Evolutionary conservation across 2,888 invertebrate species (phyloP).

Genomic region (Brenthis daphne): DNA sequence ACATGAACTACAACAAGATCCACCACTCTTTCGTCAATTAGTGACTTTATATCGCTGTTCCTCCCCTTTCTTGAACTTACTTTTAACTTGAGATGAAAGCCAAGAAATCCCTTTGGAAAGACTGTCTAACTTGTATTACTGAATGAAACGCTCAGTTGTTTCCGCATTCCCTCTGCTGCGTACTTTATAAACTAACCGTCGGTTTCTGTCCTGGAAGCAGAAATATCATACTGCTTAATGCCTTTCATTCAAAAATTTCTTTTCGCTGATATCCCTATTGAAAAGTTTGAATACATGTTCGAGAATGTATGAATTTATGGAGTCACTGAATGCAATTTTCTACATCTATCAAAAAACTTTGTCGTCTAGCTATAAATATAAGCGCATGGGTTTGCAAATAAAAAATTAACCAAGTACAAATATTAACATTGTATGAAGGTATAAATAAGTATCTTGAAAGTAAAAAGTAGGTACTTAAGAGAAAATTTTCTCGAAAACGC

Average conservation of each 20-base stretch:
- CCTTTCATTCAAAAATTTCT: constrained; percentile 16
- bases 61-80: constrained; percentile 43
- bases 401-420: no score
- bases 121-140: constrained; percentile 26
- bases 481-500: no score
- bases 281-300: constrained; percentile 10
- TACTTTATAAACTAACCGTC: constrained; percentile 13
- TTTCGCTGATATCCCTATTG: constrained; percentile 3
- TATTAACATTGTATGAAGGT: no score
- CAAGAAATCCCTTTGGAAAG: constrained; percentile 26
- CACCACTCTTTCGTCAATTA: constrained; percentile 58
- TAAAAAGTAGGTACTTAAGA: no score
- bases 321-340: constrained; percentile 34
- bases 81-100: constrained; percentile 17
- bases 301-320: constrained; percentile 6
- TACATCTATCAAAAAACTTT: constrained; percentile 36
- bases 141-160: constrained; percentile 25
- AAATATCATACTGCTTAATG: constrained; percentile 2
- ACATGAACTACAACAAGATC: constrained; percentile 48
- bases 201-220: constrained; percentile 16
- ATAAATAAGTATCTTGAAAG: no score
- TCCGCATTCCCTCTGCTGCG: constrained; percentile 12
- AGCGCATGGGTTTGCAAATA: no score
- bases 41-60: constrained; percentile 41
- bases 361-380: not conserved